Percentiles rank a stretch among this genome's conserved stretches.
Conservation (phyloP, 2,113 vertebrate species). For the Nothocercus julius region DNA sequence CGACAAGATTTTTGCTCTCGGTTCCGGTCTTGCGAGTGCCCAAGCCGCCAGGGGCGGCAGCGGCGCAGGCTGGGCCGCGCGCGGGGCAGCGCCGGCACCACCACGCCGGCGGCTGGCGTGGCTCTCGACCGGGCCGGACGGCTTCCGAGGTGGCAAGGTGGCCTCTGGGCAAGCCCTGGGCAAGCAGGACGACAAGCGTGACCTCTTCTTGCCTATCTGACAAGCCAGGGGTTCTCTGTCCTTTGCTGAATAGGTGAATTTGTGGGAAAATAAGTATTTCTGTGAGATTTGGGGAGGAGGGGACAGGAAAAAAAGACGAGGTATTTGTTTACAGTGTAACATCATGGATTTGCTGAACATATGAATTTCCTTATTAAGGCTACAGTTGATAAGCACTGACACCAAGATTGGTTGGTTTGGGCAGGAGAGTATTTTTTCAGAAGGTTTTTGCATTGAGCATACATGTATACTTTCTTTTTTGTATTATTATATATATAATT, state of each 20-base stretch:
- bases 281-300: not conserved
- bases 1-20: not conserved
- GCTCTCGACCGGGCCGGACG: not conserved
- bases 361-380: conserved; percentile 45
- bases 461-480: not conserved
- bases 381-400: conserved; percentile 50
- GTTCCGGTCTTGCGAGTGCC: not conserved
- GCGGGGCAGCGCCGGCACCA: not conserved
- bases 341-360: conserved; percentile 55
- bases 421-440: conserved; percentile 55
- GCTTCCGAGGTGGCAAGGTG: not conserved
- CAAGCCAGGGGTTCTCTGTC: not conserved
- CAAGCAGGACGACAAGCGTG: not conserved
- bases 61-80: not conserved
- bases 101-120: not conserved
- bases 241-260: rapidly evolving
- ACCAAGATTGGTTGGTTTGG: conserved; percentile 42
- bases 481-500: not conserved
- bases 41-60: not conserved
- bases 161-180: not conserved
- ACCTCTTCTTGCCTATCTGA: not conserved
- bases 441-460: not conserved
- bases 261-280: not conserved
- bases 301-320: not conserved
- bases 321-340: conserved; percentile 23